A percentile compares a stretch with the other conserved stretches of the same genome.
Conservation (phyloP, 2,113 vertebrate species). For the Paramormyrops kingsleyae region DNA sequence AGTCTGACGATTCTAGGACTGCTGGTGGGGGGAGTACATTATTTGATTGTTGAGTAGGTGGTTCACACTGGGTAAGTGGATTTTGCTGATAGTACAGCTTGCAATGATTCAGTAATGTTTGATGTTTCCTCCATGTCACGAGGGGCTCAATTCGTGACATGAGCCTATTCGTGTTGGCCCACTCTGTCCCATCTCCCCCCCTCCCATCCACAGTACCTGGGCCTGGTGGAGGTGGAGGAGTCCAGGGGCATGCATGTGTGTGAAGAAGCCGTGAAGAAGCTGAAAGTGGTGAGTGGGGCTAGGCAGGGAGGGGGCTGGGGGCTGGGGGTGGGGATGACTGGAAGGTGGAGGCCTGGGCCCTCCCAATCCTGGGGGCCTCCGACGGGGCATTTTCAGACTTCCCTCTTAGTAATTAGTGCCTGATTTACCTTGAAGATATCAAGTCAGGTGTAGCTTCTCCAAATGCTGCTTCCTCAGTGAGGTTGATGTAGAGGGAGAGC, state of each 20-base stretch:
- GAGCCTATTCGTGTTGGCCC: not conserved
- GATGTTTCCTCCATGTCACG: not conserved
- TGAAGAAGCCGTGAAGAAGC: conserved; percentile 85
- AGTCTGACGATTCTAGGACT: not conserved
- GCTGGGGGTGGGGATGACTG: not conserved
- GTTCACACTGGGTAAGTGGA: not conserved
- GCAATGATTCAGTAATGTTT: not conserved
- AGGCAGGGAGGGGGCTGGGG: not conserved
- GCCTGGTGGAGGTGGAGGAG: conserved; percentile 84
- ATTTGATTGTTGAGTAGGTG: not conserved
- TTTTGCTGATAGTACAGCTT: not conserved
- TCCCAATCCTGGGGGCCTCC: not conserved
- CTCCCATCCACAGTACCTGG: conserved; percentile 67
- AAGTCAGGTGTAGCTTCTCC: not conserved
- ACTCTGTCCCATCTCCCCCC: not conserved
- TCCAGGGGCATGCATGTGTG: conserved; percentile 91
- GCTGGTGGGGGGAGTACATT: not conserved
- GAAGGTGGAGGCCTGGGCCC: not conserved
- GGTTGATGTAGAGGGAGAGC: not conserved
- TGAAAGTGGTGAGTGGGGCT: conserved; percentile 72
- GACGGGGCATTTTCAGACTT: not conserved
- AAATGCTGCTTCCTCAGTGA: not conserved
- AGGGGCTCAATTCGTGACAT: not conserved
- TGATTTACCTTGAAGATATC: not conserved
- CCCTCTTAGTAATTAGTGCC: not conserved